A percentile compares a stretch with the other conserved stretches of the same genome.
Evolutionary conservation across 2,113 vertebrate genomes (phyloP).

Genomic region (Myiozetetes cayanensis): DNA sequence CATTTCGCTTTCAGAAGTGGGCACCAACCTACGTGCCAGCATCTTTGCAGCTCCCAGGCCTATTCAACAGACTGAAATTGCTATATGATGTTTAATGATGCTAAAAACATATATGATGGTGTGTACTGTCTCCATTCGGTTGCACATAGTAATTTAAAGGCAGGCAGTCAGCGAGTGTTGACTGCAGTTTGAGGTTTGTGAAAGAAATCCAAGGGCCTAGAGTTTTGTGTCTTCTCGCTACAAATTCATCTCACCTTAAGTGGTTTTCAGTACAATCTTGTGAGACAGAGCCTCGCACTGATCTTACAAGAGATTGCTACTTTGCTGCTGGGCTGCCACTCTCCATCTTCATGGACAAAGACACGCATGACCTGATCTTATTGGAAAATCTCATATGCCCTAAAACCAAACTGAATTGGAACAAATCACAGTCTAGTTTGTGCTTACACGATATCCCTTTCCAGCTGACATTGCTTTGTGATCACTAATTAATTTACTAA

Average conservation of each 20-base stretch:
- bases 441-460: not conserved
- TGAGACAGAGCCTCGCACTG: not conserved
- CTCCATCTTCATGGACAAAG: not conserved
- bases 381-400: constrained; percentile 38
- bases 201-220: not conserved
- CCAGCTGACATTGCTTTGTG: constrained; percentile 1
- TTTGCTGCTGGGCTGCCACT: not conserved
- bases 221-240: not conserved
- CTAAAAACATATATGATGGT: constrained; percentile 32
- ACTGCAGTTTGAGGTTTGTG: not conserved
- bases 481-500: not conserved
- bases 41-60: not conserved
- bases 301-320: constrained; percentile 7
- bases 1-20: not conserved
- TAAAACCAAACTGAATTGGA: constrained; percentile 4
- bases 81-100: constrained; percentile 1
- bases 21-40: not conserved
- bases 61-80: constrained; percentile 21
- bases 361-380: not conserved
- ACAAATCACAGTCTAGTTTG: constrained; percentile 16
- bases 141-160: not conserved
- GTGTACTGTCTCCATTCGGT: not conserved
- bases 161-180: not conserved
- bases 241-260: not conserved
- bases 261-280: not conserved